Evolutionary conservation across 1,140 invertebrate genomes (phyloP).

Genomic region (Potamilus streckersoni): DNA sequence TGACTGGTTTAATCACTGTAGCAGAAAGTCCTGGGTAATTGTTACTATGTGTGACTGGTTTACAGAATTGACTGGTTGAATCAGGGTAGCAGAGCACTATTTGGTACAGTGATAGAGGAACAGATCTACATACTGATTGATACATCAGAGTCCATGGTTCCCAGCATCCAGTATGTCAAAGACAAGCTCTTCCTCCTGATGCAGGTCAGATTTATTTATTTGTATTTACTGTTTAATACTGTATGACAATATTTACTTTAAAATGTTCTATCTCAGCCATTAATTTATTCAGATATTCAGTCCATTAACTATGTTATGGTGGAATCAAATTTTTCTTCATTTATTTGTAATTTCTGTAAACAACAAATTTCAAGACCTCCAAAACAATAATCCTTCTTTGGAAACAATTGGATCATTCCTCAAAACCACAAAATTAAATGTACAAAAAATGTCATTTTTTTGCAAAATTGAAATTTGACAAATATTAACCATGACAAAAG

Average conservation of each 20-base stretch:
- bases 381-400: neutral
- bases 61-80: slow-evolving; percentile 66
- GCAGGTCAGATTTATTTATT: slow-evolving; percentile 49
- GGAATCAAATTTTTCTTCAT: neutral
- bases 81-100: slow-evolving; percentile 65
- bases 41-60: neutral
- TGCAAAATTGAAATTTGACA: too few species aligned
- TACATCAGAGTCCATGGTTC: slow-evolving; percentile 65
- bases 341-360: neutral
- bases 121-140: slow-evolving; percentile 67
- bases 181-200: slow-evolving; percentile 66
- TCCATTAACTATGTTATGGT: neutral
- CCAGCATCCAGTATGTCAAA: slow-evolving; percentile 66
- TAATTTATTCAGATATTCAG: neutral
- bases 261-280: neutral
- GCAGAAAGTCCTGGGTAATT: too few species aligned
- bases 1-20: too few species aligned
- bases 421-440: too few species aligned
- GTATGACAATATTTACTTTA: neutral
- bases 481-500: too few species aligned
- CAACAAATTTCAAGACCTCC: neutral
- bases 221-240: neutral
- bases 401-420: neutral
- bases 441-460: too few species aligned
- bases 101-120: slow-evolving; percentile 68